Percentiles rank a stretch among this genome's conserved stretches.
Evolutionary conservation across 2,888 invertebrate species (phyloP).

Genomic region (Agonum fuliginosum): DNA sequence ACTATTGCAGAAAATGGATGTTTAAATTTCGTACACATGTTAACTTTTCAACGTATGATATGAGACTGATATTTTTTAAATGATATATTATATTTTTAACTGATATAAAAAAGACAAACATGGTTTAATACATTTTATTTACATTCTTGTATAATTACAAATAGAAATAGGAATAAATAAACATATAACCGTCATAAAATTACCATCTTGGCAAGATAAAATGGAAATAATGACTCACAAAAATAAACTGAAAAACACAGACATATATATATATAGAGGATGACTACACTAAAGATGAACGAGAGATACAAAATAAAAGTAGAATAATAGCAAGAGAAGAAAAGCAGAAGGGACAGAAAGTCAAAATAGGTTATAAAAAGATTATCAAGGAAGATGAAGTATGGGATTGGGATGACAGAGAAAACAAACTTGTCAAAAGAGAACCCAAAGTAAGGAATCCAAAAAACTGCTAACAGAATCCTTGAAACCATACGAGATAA

Average conservation of each 20-base stretch:
- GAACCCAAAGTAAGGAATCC: neutral
- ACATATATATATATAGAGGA: slow-evolving; percentile 60
- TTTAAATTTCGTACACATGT: no score
- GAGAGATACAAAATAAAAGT: slow-evolving; percentile 49
- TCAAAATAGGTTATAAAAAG: slow-evolving; percentile 50
- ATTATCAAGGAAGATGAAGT: neutral
- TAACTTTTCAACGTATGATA: no score
- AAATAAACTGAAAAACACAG: slow-evolving; percentile 9
- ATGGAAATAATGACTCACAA: slow-evolving; percentile 51
- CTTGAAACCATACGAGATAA: neutral
- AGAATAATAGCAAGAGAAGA: slow-evolving; percentile 45
- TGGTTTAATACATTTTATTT: no score
- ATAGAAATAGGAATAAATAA: neutral
- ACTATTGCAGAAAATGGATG: no score
- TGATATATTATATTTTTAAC: no score
- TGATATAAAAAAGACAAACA: no score
- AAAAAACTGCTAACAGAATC: neutral
- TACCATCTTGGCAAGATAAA: slow-evolving; percentile 51
- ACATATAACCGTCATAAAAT: neutral
- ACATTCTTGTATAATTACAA: no score
- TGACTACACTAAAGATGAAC: slow-evolving; percentile 58
- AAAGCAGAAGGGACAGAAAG: slow-evolving; percentile 52
- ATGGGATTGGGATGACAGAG: slow-evolving; percentile 47
- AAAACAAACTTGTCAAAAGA: slow-evolving; percentile 2
- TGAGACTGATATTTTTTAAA: no score